Evolutionary conservation across 2,113 vertebrate species (phyloP).

Genomic region (Pteruthius melanotis): DNA sequence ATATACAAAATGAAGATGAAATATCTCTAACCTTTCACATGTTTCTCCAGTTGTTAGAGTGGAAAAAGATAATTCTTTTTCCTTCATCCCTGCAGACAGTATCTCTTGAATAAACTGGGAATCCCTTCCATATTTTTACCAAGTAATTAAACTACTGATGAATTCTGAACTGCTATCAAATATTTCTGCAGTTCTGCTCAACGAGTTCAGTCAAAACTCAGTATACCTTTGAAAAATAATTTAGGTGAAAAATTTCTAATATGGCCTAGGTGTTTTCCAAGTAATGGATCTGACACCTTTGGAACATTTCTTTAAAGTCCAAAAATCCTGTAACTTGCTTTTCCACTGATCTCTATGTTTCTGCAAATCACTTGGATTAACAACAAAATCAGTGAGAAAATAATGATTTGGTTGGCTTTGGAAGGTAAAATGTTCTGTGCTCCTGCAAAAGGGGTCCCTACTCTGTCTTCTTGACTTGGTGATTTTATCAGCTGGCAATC

Average conservation of each 20-base stretch:
- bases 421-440: not conserved
- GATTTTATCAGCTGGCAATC: not conserved
- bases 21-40: not conserved
- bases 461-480: not conserved
- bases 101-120: not conserved
- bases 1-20: not conserved
- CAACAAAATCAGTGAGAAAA: not conserved
- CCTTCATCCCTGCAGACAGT: not conserved
- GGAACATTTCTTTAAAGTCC: not conserved
- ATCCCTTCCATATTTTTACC: not conserved
- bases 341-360: not conserved
- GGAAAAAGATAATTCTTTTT: not conserved
- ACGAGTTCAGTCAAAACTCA: not conserved
- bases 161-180: not conserved
- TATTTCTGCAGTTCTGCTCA: not conserved
- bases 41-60: not conserved
- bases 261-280: not conserved
- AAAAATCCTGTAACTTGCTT: not conserved
- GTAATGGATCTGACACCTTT: not conserved
- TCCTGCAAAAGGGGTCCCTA: not conserved
- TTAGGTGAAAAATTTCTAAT: not conserved
- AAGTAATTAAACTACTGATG: not conserved
- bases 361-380: not conserved
- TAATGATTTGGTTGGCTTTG: not conserved
- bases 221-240: not conserved